A percentile compares a stretch with the other conserved stretches of the same genome.
Conservation (phyloP, 2,797 vertebrate species). For the Siniperca scherzeri region DNA sequence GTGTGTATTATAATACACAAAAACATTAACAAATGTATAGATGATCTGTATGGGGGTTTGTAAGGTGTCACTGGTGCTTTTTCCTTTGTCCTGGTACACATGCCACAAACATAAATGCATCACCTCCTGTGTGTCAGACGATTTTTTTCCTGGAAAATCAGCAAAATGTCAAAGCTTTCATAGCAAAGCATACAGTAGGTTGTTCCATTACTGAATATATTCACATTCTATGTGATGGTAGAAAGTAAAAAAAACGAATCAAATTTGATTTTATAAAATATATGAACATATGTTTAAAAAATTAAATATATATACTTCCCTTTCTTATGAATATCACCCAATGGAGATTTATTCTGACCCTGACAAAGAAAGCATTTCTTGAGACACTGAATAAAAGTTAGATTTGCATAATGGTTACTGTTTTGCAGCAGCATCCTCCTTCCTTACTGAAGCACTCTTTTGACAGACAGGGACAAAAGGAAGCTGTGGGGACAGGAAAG, state of each 20-base stretch:
- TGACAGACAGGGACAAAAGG: constrained; percentile 57
- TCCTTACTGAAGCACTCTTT: constrained; percentile 49
- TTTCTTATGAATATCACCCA: constrained; percentile 36
- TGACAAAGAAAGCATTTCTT: constrained; percentile 48
- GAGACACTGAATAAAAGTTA: constrained; percentile 57
- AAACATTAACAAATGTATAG: background rate
- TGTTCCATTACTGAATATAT: background rate
- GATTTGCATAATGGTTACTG: constrained; percentile 67
- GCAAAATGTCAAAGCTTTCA: constrained; percentile 52
- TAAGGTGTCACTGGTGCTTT: no score
- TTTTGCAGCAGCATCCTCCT: constrained; percentile 54
- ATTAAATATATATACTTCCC: constrained; percentile 14
- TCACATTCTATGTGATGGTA: background rate
- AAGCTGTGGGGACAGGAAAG: constrained; percentile 26
- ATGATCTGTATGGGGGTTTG: background rate
- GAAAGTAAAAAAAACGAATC: constrained; percentile 17
- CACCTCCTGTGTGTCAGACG: background rate
- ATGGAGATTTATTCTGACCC: constrained; percentile 54
- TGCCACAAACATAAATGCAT: constrained; percentile 7
- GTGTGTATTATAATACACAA: background rate
- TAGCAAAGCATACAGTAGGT: background rate
- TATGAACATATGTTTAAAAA: background rate
- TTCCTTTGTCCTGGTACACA: background rate
- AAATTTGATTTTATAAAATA: constrained; percentile 27
- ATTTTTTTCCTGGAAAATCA: background rate